A percentile compares a stretch with the other conserved stretches of the same genome.
phyloP scores from a whole-genome alignment of 2,888 invertebrate genomes.

The Acheta domesticus region DNA sequence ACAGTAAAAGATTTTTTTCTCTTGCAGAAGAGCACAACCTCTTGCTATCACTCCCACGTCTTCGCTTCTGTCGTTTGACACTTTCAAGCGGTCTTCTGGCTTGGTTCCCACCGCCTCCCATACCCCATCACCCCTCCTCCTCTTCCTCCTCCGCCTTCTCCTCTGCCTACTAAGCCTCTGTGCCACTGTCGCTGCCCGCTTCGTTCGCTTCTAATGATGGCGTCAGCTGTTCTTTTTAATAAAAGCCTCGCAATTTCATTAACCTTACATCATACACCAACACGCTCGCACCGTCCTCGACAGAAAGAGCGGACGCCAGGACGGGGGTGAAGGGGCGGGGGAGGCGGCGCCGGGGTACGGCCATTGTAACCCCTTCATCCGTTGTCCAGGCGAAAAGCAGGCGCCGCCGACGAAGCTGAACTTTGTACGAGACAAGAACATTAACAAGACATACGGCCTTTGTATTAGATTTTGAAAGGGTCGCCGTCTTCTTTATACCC shows the following conservation, averaged over 20 bases:
- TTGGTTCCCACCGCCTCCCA: background rate
- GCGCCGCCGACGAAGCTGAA: background rate
- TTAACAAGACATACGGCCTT: constrained; percentile 18
- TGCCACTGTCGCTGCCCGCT: background rate
- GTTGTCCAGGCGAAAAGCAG: background rate
- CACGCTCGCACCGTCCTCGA: background rate
- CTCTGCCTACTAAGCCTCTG: background rate
- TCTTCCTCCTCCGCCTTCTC: background rate
- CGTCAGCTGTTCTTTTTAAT: constrained; percentile 18
- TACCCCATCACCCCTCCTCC: background rate
- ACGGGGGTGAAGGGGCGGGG: background rate
- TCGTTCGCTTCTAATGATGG: background rate
- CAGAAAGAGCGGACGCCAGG: background rate
- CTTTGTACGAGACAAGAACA: constrained; percentile 18
- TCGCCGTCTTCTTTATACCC: background rate
- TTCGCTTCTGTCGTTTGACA: no score
- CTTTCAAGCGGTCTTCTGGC: background rate
- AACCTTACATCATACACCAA: constrained; percentile 18
- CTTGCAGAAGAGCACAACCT: no score
- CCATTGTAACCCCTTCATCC: constrained; percentile 2
- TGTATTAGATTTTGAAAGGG: constrained; percentile 18
- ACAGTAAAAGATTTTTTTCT: no score
- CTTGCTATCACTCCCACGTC: no score
- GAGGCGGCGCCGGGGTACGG: background rate
- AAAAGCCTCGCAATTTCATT: constrained; percentile 10